Percentiles rank a stretch among this genome's conserved stretches.
Evolutionary conservation across 1,140 invertebrate genomes (phyloP).

Genomic region (Physella acuta): DNA sequence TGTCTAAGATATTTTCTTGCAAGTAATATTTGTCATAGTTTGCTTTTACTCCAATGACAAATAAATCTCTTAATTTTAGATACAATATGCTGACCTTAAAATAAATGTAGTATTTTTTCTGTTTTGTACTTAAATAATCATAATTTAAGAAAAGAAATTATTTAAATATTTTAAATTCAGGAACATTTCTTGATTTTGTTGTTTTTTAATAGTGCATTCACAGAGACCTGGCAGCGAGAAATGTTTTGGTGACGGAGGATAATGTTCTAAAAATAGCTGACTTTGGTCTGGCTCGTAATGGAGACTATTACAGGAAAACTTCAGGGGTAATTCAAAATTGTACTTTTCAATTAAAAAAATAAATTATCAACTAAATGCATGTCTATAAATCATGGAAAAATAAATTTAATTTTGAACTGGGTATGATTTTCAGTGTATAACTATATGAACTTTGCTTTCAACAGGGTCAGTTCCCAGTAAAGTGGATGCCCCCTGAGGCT

Average conservation of each 20-base stretch:
- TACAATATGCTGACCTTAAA: no score
- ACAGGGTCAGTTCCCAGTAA: constrained; percentile 84
- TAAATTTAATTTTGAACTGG: not conserved
- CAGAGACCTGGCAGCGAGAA: constrained; percentile 93
- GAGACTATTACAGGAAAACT: constrained; percentile 96
- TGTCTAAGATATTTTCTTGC: no score
- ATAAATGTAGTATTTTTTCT: no score
- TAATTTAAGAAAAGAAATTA: no score
- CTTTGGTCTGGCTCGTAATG: constrained; percentile 90
- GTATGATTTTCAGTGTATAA: not conserved
- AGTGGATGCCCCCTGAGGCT: constrained; percentile 99
- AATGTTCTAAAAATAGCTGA: constrained; percentile 90
- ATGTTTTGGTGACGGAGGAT: constrained; percentile 91
- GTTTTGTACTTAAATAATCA: no score
- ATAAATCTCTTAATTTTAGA: no score
- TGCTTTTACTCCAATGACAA: no score
- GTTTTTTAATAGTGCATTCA: constrained; percentile 86
- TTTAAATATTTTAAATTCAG: no score
- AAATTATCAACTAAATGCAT: not conserved
- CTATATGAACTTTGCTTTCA: constrained; percentile 23
- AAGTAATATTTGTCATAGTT: no score
- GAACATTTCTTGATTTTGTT: no score
- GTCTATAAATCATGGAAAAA: not conserved
- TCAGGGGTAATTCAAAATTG: constrained; percentile 74
- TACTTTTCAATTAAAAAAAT: not conserved